Base-by-base conservation (phyloP, 2,113 vertebrate genomes). In the Rhinopithecus roxellana region DNA sequence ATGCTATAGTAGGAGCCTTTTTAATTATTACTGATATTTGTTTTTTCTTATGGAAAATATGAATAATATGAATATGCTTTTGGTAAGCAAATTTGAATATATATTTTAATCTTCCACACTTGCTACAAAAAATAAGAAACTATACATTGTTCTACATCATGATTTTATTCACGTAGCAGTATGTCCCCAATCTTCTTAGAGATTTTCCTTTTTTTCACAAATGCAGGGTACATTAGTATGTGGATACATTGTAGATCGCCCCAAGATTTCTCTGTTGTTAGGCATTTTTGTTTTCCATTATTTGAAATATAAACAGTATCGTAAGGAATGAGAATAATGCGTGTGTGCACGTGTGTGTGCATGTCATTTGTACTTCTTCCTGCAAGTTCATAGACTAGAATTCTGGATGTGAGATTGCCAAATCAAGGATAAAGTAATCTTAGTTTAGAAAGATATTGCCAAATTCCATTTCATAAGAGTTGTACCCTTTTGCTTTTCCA, bases 1-100 rank as follows among this genome's bases (percentile, higher is more conserved):
- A 9, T 72, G 59, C 38, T 83, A 57, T 32, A 17, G 40, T 6
- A 38, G 8, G 85, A 91, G 67, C 25, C 40, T 67, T 90, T 55
- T 95, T 97, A 77, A 45, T 80, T 90, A 79, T 92, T 74, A 57
- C 20, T 75, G 89, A 61, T 79, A 11, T 67, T 93, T 82, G 40
- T 86, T 11, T 13, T 97, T 96, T 88, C 85, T 88, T 89, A 92
- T 77, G 10, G 50, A 84, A 93, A 94, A 40, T 72, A 89, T 75
- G 55, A 95, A 84, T 78, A 90, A 94, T 88, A 30, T 74, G 81
- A 77, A 92, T 50, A 81, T 80, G 72, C 20, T 94, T 95, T 90
- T 87, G 11, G 43, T 85, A 80, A 89, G 32, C 23, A 97, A 91
- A 61, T 67, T 50, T 30, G 50, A 82, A 83, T 70, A 45, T 89